A percentile compares a stretch with the other conserved stretches of the same genome.
Conservation (phyloP, 1,140 invertebrate species). For the Drosophila sproati region DNA sequence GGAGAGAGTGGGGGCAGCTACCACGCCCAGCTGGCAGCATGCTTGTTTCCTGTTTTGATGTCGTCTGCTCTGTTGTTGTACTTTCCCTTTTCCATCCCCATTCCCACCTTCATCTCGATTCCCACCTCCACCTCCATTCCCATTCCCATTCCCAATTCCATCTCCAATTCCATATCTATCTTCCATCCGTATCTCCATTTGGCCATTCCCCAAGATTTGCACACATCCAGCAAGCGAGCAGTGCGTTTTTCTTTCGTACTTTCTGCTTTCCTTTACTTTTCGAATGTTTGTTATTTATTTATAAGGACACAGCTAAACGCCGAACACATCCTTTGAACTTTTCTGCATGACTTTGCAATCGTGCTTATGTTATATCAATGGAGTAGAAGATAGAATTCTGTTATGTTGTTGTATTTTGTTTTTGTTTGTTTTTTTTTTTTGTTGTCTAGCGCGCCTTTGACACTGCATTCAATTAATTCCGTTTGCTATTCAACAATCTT, state of each 20-base stretch:
- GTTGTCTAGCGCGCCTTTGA: constrained; percentile 49
- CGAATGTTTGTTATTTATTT: constrained; percentile 82
- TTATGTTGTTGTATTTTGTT: background rate
- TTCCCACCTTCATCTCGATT: constrained; percentile 12
- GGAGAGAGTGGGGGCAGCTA: constrained; percentile 15
- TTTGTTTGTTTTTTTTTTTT: constrained; percentile 8
- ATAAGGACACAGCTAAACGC: constrained; percentile 64
- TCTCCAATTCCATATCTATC: constrained; percentile 1
- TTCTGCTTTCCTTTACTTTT: constrained; percentile 36
- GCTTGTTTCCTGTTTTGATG: constrained; percentile 51
- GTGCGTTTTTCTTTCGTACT: constrained; percentile 21
- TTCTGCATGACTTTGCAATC: constrained; percentile 76
- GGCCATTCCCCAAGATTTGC: background rate
- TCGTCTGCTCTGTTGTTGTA: constrained; percentile 25
- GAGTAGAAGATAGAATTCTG: background rate
- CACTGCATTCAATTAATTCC: constrained; percentile 74
- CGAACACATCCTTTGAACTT: constrained; percentile 77
- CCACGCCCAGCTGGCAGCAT: constrained; percentile 56
- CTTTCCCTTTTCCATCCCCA: constrained; percentile 31
- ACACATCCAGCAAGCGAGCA: background rate
- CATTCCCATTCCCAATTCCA: constrained; percentile 4
- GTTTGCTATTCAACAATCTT: constrained; percentile 48
- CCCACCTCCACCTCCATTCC: constrained; percentile 21
- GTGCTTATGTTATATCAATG: constrained; percentile 52
- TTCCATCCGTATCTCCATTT: constrained; percentile 2